A percentile compares a stretch with the other conserved stretches of the same genome.
Evolutionary conservation across 2,797 vertebrate species (phyloP).

Genomic region (Streptopelia turtur): DNA sequence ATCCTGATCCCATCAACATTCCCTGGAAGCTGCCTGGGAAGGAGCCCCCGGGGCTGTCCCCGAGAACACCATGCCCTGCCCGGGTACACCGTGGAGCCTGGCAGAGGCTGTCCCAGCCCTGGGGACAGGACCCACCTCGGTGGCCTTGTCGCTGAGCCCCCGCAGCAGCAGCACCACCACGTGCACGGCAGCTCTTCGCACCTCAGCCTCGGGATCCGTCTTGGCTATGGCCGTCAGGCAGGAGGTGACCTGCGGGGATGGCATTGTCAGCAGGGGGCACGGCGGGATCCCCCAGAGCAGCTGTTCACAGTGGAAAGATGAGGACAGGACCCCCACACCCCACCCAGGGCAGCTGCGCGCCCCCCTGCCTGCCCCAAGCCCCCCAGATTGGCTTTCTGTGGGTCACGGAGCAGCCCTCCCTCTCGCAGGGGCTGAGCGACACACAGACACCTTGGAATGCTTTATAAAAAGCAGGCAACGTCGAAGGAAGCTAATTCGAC

Average conservation of each 20-base stretch:
- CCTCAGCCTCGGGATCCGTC: conserved; percentile 86
- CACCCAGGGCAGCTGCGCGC: accelerated
- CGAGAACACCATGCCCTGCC: accelerated
- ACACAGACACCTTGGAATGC: neutral
- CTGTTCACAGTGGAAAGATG: neutral
- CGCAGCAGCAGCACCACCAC: conserved; percentile 88
- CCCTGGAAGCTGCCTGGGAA: neutral
- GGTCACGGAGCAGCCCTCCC: neutral
- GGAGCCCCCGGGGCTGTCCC: neutral
- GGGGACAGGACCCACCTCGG: conserved; percentile 80
- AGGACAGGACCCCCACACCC: neutral
- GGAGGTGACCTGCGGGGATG: conserved; percentile 81
- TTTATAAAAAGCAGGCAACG: too few relatives aligned
- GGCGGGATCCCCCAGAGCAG: too few relatives aligned
- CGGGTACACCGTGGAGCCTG: neutral
- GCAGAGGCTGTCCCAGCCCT: neutral
- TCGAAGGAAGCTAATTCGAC: conserved; percentile 62
- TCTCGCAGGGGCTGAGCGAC: accelerated
- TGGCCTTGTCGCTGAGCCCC: conserved; percentile 88
- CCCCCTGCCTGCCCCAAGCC: accelerated
- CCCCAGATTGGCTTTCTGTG: accelerated
- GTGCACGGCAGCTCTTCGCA: conserved; percentile 90
- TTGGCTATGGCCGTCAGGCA: conserved; percentile 88
- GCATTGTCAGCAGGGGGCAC: accelerated
- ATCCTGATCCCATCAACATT: neutral